Evolutionary conservation across 2,797 vertebrate species (phyloP).

Genomic region (Protosalanx chinensis): DNA sequence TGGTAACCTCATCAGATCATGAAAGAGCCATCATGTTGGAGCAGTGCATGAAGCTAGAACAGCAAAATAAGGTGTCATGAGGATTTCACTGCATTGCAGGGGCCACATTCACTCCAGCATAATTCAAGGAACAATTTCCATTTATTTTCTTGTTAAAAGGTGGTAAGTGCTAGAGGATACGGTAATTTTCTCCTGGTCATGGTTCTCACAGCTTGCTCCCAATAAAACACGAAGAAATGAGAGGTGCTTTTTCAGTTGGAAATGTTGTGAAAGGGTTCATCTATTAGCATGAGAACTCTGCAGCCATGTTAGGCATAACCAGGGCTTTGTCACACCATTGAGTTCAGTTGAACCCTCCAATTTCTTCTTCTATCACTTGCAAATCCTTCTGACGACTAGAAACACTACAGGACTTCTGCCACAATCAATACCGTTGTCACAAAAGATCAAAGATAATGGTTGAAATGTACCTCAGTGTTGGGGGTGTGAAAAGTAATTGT

Average conservation of each 20-base stretch:
- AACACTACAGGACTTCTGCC: neutral
- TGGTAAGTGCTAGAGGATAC: conserved; percentile 47
- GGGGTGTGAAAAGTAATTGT: neutral
- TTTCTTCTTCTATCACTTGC: conserved; percentile 22
- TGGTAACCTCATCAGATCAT: conserved; percentile 26
- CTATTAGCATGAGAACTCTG: conserved; percentile 60
- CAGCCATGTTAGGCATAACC: conserved; percentile 29
- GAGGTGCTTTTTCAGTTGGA: conserved; percentile 59
- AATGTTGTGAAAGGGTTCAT: conserved; percentile 50
- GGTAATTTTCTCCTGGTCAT: conserved; percentile 36
- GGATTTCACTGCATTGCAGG: conserved; percentile 30
- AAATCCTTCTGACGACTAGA: conserved; percentile 11
- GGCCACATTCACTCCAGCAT: conserved; percentile 44
- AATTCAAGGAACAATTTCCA: conserved; percentile 60
- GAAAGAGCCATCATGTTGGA: conserved; percentile 44
- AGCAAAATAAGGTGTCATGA: conserved; percentile 47
- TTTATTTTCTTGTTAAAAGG: conserved; percentile 41
- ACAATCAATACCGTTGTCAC: neutral
- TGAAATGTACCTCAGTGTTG: neutral
- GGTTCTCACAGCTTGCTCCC: conserved; percentile 39
- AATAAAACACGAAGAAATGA: conserved; percentile 51
- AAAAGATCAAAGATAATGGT: neutral
- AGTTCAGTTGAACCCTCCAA: conserved; percentile 33
- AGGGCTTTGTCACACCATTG: conserved; percentile 30
- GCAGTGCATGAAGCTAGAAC: conserved; percentile 45